Percentiles rank a stretch among this genome's conserved stretches.
Conservation (phyloP, 2,888 invertebrate genomes). For the Temnothorax rugatulus region DNA sequence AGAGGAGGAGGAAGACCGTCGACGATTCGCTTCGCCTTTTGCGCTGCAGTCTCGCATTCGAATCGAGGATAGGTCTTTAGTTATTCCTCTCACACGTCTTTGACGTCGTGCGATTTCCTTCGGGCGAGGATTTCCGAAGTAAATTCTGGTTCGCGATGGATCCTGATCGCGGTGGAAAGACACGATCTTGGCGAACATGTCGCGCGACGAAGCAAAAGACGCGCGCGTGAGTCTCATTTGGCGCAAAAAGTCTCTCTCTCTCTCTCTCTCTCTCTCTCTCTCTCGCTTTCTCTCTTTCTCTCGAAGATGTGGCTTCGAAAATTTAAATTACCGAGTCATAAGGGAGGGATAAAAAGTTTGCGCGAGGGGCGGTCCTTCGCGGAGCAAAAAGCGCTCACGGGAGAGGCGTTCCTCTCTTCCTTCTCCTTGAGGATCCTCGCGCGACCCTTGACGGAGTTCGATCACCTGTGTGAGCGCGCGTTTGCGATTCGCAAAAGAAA, state of each 20-base stretch:
- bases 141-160: slow-evolving; percentile 31
- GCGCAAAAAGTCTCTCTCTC: slow-evolving; percentile 5
- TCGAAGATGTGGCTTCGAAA: slow-evolving; percentile 33
- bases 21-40: slow-evolving; percentile 63
- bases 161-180: slow-evolving; percentile 8
- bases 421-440: slow-evolving; percentile 55
- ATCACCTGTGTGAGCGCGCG: slow-evolving; percentile 43
- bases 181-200: slow-evolving; percentile 35
- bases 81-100: slow-evolving; percentile 76
- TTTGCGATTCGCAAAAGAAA: slow-evolving; percentile 52
- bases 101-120: slow-evolving; percentile 72
- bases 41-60: slow-evolving; percentile 69
- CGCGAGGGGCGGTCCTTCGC: slow-evolving; percentile 48
- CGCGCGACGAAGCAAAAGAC: slow-evolving; percentile 36
- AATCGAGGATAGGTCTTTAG: slow-evolving; percentile 74
- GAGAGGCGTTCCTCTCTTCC: slow-evolving; percentile 54
- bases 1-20: neutral
- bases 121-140: slow-evolving; percentile 73
- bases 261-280: neutral
- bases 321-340: slow-evolving; percentile 57
- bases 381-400: slow-evolving; percentile 34
- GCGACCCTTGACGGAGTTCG: slow-evolving; percentile 57
- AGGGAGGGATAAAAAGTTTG: slow-evolving; percentile 53
- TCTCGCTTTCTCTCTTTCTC: neutral
- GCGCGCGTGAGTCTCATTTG: slow-evolving; percentile 19